These are phyloP conservation scores for Conger conger DNA, from an alignment of 2,113 vertebrate species.

Conservation along the genomic window DNA sequence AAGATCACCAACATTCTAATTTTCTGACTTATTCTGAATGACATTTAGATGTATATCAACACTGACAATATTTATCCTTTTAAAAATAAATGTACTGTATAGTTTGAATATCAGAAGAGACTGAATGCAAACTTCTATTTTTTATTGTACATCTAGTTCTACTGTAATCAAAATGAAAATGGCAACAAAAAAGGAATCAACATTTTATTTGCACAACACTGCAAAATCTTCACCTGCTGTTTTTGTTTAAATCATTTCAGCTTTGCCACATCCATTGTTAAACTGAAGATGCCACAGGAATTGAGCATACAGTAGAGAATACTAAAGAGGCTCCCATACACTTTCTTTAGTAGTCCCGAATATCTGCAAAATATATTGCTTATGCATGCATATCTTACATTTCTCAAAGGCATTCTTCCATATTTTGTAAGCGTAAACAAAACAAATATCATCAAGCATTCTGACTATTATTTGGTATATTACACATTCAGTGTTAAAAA, in stretches of 20 bases:
- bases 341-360: not conserved
- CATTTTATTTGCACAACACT: slow-evolving; percentile 3
- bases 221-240: not conserved
- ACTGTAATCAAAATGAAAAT: not conserved
- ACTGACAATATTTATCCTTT: slow-evolving; percentile 48
- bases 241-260: not conserved
- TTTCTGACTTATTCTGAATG: slow-evolving; percentile 49
- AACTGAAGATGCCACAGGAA: not conserved
- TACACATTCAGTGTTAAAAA: not conserved
- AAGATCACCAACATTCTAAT: slow-evolving; percentile 58
- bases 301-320: not conserved
- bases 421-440: slow-evolving; percentile 5
- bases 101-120: not conserved
- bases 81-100: slow-evolving; percentile 4
- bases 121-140: not conserved
- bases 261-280: not conserved
- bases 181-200: not conserved
- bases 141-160: slow-evolving; percentile 1
- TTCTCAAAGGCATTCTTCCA: slow-evolving; percentile 15
- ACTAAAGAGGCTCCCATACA: slow-evolving; percentile 9
- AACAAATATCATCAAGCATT: slow-evolving; percentile 15
- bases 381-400: slow-evolving; percentile 25
- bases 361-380: slow-evolving; percentile 12
- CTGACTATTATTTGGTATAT: slow-evolving; percentile 9
- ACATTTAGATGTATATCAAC: slow-evolving; percentile 56